Conservation (phyloP, 2,888 invertebrate genomes). For the Proisotoma minuta region DNA sequence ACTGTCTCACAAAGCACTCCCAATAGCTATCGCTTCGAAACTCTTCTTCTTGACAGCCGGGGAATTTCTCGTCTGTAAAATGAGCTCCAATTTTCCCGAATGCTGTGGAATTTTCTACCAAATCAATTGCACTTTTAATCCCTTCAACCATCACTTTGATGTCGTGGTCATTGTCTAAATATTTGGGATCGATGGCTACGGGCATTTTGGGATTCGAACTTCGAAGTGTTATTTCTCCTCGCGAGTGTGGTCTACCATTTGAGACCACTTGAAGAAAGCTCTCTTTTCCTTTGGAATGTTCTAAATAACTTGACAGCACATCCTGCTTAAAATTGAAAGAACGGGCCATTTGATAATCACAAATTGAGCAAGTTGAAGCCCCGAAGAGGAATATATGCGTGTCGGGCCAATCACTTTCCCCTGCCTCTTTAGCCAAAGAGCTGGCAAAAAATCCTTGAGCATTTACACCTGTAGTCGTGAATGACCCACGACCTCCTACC, state of each 20-base stretch:
- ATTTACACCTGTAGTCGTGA: slow-evolving; percentile 22
- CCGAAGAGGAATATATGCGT: slow-evolving; percentile 22
- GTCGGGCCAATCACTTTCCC: slow-evolving; percentile 33
- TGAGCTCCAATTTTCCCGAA: slow-evolving; percentile 24
- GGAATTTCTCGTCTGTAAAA: slow-evolving; percentile 29
- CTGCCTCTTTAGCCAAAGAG: slow-evolving; percentile 27
- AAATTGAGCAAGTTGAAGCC: slow-evolving; percentile 24
- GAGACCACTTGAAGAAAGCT: slow-evolving; percentile 31
- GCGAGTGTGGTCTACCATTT: slow-evolving; percentile 27
- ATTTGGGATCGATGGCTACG: slow-evolving; percentile 34
- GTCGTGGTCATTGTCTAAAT: slow-evolving; percentile 38
- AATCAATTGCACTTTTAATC: slow-evolving; percentile 32
- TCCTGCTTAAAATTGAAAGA: slow-evolving; percentile 32
- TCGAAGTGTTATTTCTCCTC: slow-evolving; percentile 30
- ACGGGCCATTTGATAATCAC: slow-evolving; percentile 24
- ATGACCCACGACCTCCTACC: slow-evolving; percentile 22
- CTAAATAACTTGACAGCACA: slow-evolving; percentile 24
- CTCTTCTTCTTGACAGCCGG: slow-evolving; percentile 39
- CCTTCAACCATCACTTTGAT: slow-evolving; percentile 31
- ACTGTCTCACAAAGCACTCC: slow-evolving; percentile 60
- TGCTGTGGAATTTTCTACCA: slow-evolving; percentile 32
- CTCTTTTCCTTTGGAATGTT: slow-evolving; percentile 28
- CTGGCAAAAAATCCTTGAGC: slow-evolving; percentile 34
- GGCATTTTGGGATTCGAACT: slow-evolving; percentile 18
- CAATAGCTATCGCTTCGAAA: slow-evolving; percentile 62